Evolutionary conservation across 2,113 vertebrate genomes (phyloP), one percentile per base, ranked within the genome.

Genomic region (Riparia riparia): DNA sequence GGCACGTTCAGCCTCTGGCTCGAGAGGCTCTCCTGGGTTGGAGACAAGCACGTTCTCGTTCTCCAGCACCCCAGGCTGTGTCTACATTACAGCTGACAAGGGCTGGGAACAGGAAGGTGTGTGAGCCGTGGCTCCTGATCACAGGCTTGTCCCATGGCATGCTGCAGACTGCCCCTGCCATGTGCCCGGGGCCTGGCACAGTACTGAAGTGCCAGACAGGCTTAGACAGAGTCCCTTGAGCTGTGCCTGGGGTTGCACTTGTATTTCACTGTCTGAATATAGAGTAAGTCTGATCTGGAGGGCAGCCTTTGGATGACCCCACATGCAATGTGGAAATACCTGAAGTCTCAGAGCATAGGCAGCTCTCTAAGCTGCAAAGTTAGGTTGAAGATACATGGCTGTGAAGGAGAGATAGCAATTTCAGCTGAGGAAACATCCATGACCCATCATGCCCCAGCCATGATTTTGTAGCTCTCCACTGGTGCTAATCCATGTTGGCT

Each of bases 401-500:
- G 5, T 0, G 0, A 68, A 77, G 82, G 72, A 45, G 28, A 37
- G 65, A 14, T 72, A 54, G 26, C 45, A 28, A 2, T 90, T 95
- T 93, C 86, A 95, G 68, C 82, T 83, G 76, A 90, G 71, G 87
- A 96, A 89, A 78, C 64, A 63, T 94, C 96, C 74, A 37, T 90
- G 88, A 96, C 90, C 93, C 37, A 37, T 95, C n/a, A 4, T 92
- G 71, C 87, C 85, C 47, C 85, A 89, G 64, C 79, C 83, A 17
- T 66, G 82, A 71, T 88, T 90, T n/a, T 86, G 82, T 81, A 93
- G 79, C 93, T 92, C 60, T 93, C 51, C 44, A 15, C 44, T 89
- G 85, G 92, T 83, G 88, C 68, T 97, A 96, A 97, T 96, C 96
- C 71, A 6, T 34, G 56, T 68, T 95, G 93, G 95, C 96, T 96